A percentile compares a stretch with the other conserved stretches of the same genome.
Conservation (phyloP, 2,797 vertebrate genomes). For the Tadarida brasiliensis region DNA sequence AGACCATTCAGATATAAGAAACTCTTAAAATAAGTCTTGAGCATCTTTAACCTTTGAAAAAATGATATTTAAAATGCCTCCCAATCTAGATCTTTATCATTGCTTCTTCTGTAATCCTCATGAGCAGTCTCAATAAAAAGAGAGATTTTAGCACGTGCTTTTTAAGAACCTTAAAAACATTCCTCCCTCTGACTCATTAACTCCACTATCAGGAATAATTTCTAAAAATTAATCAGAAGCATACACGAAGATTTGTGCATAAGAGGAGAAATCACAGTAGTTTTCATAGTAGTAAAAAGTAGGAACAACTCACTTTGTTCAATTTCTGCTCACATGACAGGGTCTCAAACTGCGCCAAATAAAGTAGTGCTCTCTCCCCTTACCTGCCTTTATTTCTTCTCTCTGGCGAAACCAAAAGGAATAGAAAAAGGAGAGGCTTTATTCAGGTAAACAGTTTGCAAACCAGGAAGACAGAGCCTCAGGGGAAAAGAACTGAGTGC, state of each 20-base stretch:
- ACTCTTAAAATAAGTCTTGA: not conserved
- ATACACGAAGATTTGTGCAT: not conserved
- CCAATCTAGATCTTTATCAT: not conserved
- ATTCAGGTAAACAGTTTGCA: not conserved
- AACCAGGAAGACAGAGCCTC: not conserved
- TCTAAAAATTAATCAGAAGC: constrained; percentile 35
- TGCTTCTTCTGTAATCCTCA: constrained; percentile 21
- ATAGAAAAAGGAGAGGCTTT: not conserved
- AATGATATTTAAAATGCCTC: not conserved
- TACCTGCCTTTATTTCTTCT: not conserved
- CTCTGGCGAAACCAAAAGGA: not conserved
- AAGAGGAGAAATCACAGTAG: not conserved
- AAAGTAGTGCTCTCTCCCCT: not conserved
- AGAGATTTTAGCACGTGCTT: not conserved
- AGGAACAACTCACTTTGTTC: not conserved
- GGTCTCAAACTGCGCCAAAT: not conserved
- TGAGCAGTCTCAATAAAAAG: constrained; percentile 37
- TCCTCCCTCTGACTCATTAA: constrained; percentile 30
- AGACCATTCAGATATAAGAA: not conserved
- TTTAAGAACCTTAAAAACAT: constrained; percentile 48
- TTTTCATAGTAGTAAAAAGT: not conserved
- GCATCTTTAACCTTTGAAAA: constrained; percentile 1
- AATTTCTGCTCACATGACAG: not conserved
- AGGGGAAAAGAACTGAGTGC: not conserved
- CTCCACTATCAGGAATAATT: constrained; percentile 56